Percentiles rank a stretch among this genome's conserved stretches.
phyloP scores from a whole-genome alignment of 2,888 invertebrate species.

The Brachycybe producta region DNA sequence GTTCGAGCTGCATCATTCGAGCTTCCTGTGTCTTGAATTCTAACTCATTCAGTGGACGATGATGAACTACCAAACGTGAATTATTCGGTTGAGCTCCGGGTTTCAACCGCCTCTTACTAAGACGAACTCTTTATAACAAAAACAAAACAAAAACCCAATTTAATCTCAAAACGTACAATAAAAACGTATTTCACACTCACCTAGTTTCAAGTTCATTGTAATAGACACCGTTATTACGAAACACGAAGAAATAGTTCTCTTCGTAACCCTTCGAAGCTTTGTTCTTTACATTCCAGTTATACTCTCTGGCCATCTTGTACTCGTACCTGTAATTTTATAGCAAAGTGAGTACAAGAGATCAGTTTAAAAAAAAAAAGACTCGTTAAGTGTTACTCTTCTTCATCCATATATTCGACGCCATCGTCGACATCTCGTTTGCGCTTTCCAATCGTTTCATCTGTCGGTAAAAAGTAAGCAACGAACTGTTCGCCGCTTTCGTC shows the following conservation, averaged over 20 bases:
- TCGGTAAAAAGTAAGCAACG: slow-evolving; percentile 95
- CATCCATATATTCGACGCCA: slow-evolving; percentile 67
- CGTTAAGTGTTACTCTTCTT: slow-evolving; percentile 47
- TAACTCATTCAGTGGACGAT: slow-evolving; percentile 66
- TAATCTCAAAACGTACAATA: not conserved
- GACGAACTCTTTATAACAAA: slow-evolving; percentile 55
- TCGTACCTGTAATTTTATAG: slow-evolving; percentile 51
- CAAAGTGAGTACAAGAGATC: slow-evolving; percentile 7
- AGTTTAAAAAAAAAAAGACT: not conserved
- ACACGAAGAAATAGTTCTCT: slow-evolving; percentile 92
- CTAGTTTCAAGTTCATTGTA: slow-evolving; percentile 88
- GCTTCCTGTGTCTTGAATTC: slow-evolving; percentile 68
- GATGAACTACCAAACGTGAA: slow-evolving; percentile 75
- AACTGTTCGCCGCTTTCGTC: slow-evolving; percentile 98
- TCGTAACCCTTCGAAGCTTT: slow-evolving; percentile 89
- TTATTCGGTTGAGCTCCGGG: slow-evolving; percentile 54
- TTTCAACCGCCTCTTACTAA: slow-evolving; percentile 81
- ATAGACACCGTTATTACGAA: slow-evolving; percentile 77
- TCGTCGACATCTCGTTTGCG: slow-evolving; percentile 66
- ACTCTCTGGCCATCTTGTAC: slow-evolving; percentile 93
- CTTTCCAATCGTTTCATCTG: slow-evolving; percentile 80
- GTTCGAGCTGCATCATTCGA: slow-evolving; percentile 75
- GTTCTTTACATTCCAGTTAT: slow-evolving; percentile 98
- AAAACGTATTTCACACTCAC: slow-evolving; percentile 26
- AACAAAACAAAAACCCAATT: slow-evolving; percentile 5